Conservation (phyloP, 2,888 invertebrate genomes). For the Macropis europaea region DNA sequence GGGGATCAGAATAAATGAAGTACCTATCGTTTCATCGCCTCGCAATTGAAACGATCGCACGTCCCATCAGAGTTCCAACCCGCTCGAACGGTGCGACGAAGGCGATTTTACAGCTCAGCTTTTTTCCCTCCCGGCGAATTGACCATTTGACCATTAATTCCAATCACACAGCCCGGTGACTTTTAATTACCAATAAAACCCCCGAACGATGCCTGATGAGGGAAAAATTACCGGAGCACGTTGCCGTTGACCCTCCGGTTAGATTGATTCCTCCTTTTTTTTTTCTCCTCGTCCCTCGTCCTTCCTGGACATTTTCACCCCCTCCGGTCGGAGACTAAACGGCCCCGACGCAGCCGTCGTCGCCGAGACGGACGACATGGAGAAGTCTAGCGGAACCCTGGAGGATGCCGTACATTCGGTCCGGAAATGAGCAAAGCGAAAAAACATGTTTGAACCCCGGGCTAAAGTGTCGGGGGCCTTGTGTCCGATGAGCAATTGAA, state of each 20-base stretch:
- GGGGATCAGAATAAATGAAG: conserved; percentile 4
- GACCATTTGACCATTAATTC: conserved; percentile 78
- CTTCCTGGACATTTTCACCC: conserved; percentile 38
- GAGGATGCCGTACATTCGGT: conserved; percentile 56
- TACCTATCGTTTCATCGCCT: conserved; percentile 23
- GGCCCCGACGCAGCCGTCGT: conserved; percentile 39
- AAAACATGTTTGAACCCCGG: conserved; percentile 72
- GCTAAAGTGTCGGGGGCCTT: conserved; percentile 59
- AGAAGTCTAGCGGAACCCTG: conserved; percentile 50
- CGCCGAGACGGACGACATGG: conserved; percentile 33
- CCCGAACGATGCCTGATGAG: conserved; percentile 70
- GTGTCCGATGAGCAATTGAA: conserved; percentile 73
- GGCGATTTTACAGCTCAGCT: conserved; percentile 59
- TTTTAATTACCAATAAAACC: conserved; percentile 79
- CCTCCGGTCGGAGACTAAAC: conserved; percentile 52
- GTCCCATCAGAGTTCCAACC: conserved; percentile 22
- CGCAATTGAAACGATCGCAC: conserved; percentile 17
- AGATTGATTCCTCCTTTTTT: conserved; percentile 50
- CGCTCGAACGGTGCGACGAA: conserved; percentile 30
- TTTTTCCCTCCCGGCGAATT: conserved; percentile 67
- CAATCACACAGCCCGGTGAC: conserved; percentile 76
- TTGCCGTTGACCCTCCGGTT: conserved; percentile 42
- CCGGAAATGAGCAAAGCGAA: conserved; percentile 76
- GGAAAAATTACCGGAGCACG: conserved; percentile 69
- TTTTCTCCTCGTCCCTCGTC: background rate